Evolutionary conservation across 2,797 vertebrate genomes (phyloP), one percentile per base, ranked within the genome.

Genomic region (Scomberomorus guttatus): DNA sequence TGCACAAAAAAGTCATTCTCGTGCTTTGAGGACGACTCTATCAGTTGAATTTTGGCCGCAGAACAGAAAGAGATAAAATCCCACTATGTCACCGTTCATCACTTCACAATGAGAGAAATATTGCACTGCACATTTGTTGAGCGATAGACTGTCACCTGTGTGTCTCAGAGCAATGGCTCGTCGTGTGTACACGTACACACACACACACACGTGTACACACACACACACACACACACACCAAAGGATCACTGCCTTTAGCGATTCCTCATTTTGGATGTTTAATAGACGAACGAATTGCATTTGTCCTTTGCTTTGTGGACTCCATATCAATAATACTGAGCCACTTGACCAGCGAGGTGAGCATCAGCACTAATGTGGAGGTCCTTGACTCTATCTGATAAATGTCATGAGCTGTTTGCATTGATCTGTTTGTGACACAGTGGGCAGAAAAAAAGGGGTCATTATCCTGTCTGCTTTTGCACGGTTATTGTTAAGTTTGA

Each of bases 381-480:
- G 86, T 90, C 88, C 90, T 94, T 82, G 87, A 92, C 85, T 90
- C 85, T 79, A 86, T 87, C 88, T 92, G 90, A 94, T 94, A 92
- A 93, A 94, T 93, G 93, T 94, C 92, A 90, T 78, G 89, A 93
- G 90, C 85, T 89, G 92, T 89, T 84, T 88, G 72, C 90, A 93
- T 93, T 90, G 94, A 94, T 94, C 90, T 83, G 88, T 88, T 89
- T 89, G 90, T 82, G 89, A 91, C 90, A 87, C 50, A 51, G 75
- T 54, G 67, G 50, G 72, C 39, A 77, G 68, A 76, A 80, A 77
- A 83, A 32, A 32, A 6, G 29, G 71, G 70, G 55, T 82, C 84
- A 83, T 88, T 87, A 87, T 77, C 69, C 25, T 58, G 77, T 66
- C 65, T 72, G 22, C 65, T 71, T 66, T 60, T 72, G 27, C 44